Evolutionary conservation across 2,797 vertebrate genomes (phyloP).

Genomic region (Buceros bicornis): DNA sequence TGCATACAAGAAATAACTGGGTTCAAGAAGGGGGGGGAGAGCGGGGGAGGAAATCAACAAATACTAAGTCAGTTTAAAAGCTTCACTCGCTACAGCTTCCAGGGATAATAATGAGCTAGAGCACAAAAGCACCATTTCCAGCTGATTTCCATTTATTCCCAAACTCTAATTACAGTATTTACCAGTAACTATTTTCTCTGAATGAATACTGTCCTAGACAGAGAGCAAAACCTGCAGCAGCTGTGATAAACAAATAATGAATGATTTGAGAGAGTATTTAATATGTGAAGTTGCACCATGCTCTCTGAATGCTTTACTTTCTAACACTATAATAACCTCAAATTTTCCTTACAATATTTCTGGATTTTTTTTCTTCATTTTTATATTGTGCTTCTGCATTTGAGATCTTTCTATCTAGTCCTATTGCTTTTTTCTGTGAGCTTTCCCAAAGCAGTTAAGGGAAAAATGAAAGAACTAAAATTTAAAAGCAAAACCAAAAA

Average conservation of each 20-base stretch:
- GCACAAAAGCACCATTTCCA: constrained; percentile 34
- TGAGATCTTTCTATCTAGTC: constrained; percentile 16
- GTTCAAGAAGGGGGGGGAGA: neutral
- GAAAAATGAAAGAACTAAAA: neutral
- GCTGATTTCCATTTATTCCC: constrained; percentile 47
- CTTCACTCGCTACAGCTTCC: neutral
- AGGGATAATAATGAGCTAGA: constrained; percentile 19
- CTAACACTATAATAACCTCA: constrained; percentile 23
- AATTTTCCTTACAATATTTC: constrained; percentile 27
- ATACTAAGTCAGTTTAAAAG: constrained; percentile 28
- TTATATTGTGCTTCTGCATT: constrained; percentile 12
- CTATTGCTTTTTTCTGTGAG: neutral
- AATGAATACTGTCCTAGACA: constrained; percentile 45
- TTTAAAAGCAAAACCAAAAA: neutral
- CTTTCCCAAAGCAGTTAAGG: neutral
- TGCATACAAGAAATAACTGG: neutral
- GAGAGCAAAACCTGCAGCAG: constrained; percentile 53
- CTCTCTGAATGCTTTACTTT: constrained; percentile 39
- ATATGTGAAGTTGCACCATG: constrained; percentile 29
- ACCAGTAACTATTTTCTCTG: constrained; percentile 61
- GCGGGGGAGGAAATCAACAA: neutral
- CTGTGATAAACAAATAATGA: constrained; percentile 66
- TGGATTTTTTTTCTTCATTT: constrained; percentile 13
- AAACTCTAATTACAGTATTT: constrained; percentile 66
- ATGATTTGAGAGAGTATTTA: constrained; percentile 41